Conservation (phyloP, 2,113 vertebrate species). For the Thermophis baileyi region DNA sequence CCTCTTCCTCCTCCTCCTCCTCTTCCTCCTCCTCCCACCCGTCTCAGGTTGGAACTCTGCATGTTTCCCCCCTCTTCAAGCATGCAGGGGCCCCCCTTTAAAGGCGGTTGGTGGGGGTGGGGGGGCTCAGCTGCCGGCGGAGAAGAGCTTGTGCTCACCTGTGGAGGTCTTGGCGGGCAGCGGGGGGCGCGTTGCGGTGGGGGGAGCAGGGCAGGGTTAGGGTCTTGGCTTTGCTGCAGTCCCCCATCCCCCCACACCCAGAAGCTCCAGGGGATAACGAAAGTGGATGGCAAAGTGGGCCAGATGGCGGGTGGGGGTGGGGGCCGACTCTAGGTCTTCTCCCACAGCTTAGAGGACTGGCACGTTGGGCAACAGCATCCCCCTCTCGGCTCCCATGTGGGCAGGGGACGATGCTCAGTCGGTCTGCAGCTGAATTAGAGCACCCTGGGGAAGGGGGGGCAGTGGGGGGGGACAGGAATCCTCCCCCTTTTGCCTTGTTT, state of each 20-base stretch:
- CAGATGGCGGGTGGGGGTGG: background rate
- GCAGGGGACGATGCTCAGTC: background rate
- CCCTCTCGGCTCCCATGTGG: background rate
- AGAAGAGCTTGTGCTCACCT: background rate
- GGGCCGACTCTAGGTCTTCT: background rate
- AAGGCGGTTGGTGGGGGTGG: background rate
- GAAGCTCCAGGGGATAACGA: background rate
- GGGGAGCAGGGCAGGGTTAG: background rate
- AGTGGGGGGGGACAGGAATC: background rate
- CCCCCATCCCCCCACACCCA: too few relatives aligned
- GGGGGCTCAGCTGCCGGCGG: background rate
- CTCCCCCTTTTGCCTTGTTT: background rate
- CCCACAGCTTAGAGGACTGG: background rate
- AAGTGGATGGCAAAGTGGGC: background rate
- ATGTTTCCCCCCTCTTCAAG: slow-evolving; percentile 59
- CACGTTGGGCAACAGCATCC: background rate
- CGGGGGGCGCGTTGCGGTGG: too few relatives aligned
- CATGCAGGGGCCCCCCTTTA: slow-evolving; percentile 26
- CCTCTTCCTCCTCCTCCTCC: background rate
- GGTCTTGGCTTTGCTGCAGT: background rate
- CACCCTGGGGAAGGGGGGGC: background rate
- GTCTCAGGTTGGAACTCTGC: slow-evolving; percentile 88
- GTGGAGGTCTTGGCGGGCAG: background rate
- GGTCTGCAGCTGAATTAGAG: background rate
- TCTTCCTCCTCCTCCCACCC: slow-evolving; percentile 69